Evolutionary conservation across 2,113 vertebrate genomes (phyloP).

Genomic region (Chunga burmeisteri): DNA sequence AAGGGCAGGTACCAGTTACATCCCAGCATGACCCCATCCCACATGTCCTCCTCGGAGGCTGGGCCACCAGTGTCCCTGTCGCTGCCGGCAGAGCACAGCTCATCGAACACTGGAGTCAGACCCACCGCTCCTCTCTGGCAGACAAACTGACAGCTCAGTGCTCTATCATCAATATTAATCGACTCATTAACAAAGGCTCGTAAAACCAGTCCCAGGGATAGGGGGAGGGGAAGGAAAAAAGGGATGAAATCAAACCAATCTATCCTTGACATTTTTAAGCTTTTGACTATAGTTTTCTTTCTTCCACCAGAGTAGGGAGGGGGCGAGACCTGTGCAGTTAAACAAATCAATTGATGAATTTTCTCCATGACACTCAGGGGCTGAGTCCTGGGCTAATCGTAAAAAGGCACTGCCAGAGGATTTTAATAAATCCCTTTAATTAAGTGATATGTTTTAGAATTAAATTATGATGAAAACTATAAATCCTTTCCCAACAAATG

Average conservation of each 20-base stretch:
- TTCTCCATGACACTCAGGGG: conserved; percentile 18
- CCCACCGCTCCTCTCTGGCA: neutral
- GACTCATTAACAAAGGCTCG: neutral
- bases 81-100: neutral
- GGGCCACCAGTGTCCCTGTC: neutral
- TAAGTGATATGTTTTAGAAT: conserved; percentile 63
- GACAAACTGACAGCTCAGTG: neutral
- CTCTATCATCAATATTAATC: conserved; percentile 39
- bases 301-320: neutral
- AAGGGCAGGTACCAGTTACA: neutral
- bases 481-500: conserved; percentile 11
- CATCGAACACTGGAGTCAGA: neutral
- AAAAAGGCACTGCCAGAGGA: neutral
- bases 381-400: neutral
- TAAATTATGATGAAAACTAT: conserved; percentile 50
- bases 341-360: conserved; percentile 7
- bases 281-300: neutral
- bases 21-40: neutral
- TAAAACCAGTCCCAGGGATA: neutral
- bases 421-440: conserved; percentile 70
- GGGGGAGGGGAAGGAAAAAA: neutral
- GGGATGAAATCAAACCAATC: neutral
- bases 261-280: neutral
- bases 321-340: neutral
- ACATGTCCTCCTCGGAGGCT: fast-evolving